Conservation (phyloP, 2,797 vertebrate species). For the Danio tinwini region DNA sequence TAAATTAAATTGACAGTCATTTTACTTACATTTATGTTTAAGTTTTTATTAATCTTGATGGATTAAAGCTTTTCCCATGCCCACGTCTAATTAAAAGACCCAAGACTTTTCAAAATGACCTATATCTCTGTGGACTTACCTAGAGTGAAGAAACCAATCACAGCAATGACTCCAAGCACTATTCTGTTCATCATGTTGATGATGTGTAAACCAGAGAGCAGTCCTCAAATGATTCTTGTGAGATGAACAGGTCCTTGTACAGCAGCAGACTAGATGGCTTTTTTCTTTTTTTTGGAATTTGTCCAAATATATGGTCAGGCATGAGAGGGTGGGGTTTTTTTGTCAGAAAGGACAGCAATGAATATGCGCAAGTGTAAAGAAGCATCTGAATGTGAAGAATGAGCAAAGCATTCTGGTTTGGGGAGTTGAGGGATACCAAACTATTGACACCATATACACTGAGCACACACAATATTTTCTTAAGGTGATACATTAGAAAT, state of each 20-base stretch:
- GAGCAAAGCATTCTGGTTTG: constrained; percentile 17
- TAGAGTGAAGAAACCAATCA: constrained; percentile 66
- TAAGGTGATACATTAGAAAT: too few relatives aligned
- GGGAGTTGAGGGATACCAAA: neutral
- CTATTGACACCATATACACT: neutral
- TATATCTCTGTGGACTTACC: constrained; percentile 64
- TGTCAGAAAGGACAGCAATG: neutral
- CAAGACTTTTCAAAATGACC: neutral
- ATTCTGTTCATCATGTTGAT: constrained; percentile 66
- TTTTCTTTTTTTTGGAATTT: neutral
- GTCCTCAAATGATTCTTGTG: neutral
- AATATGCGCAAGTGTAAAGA: neutral
- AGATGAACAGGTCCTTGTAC: neutral
- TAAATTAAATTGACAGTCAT: neutral
- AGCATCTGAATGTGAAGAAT: constrained; percentile 22
- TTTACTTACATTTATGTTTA: too few relatives aligned
- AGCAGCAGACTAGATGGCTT: neutral
- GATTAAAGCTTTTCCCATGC: neutral
- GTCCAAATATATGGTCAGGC: neutral
- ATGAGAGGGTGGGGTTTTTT: constrained; percentile 2
- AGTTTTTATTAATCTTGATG: too few relatives aligned
- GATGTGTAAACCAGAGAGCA: neutral
- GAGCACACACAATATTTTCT: too few relatives aligned
- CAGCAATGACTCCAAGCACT: constrained; percentile 63
- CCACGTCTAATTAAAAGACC: neutral